Evolutionary conservation across 2,797 vertebrate species (phyloP), one percentile per base, ranked within the genome.

Genomic region (Carapus acus): DNA sequence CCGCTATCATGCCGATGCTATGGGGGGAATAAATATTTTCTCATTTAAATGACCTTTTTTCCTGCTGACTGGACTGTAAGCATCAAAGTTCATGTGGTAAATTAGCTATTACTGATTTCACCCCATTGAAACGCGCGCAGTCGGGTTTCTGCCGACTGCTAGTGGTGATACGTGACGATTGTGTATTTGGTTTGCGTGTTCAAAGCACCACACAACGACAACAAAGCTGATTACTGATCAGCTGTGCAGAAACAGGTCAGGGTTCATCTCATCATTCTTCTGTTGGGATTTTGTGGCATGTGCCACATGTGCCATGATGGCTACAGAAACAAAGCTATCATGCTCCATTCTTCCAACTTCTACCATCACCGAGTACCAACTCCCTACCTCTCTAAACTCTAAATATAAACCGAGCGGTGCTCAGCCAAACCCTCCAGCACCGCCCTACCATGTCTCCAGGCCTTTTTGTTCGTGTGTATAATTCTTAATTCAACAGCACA

Each of bases 1-100:
- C 80, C 59, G 78, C 85, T 85, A 85, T 86, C 83, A 80, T 79
- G 69, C 77, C 58, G 68, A 76, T 72, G 54, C 83, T 81, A 81
- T 77, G 79, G 78, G n/a, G n/a, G 83, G 82, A 81, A 77, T 81
- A 87, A 85, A 87, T 86, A 87, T 86, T 87, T 88, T 83, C 83
- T 87, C 81, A 85, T 86, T 87, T 85, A 83, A 87, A 87, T 88
- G 79, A 83, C 80, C 83, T 86, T 86, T 86, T 85, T 85, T 83
- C 82, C 77, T 73, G 76, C 82, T 84, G 84, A 85, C 83, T 83
- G 80, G 85, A 79, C 81, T 82, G 69, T 82, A 82, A 77, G 76
- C 81, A 81, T 76, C 67, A 75, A 88, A 85, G 85, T 78, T 80
- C 74, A 83, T 75, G 78, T 82, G 78, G 72, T 73, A 82, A 76